Percentiles rank a stretch among this genome's conserved stretches.
Conservation (phyloP, 2,797 vertebrate species). For the Leucoraja ocellata region DNA sequence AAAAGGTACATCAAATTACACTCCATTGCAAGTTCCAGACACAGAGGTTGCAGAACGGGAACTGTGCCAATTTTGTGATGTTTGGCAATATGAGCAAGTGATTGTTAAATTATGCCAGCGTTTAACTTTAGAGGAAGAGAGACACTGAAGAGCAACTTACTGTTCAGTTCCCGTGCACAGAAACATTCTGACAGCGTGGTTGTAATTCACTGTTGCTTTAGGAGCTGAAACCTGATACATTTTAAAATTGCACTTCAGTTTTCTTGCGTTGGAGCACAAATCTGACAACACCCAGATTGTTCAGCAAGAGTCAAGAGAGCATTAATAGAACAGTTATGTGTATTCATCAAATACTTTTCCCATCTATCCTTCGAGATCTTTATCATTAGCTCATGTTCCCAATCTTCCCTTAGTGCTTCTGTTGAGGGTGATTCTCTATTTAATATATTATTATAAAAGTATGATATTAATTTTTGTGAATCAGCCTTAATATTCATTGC, state of each 20-base stretch:
- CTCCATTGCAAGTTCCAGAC: background rate
- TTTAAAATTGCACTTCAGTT: constrained; percentile 2
- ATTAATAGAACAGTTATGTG: too few species aligned
- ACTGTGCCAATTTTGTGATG: background rate
- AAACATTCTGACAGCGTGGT: background rate
- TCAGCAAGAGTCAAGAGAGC: background rate
- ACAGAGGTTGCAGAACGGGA: background rate
- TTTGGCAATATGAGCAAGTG: background rate
- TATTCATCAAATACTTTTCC: too few species aligned
- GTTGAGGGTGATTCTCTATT: too few species aligned
- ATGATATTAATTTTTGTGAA: too few species aligned
- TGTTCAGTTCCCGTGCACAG: background rate
- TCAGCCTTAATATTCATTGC: too few species aligned
- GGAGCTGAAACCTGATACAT: background rate
- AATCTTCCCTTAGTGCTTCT: too few species aligned
- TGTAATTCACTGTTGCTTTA: background rate
- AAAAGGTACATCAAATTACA: background rate
- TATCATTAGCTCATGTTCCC: too few species aligned
- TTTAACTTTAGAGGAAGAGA: background rate
- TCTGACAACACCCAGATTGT: background rate
- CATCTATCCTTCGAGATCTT: too few species aligned
- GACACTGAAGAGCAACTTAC: constrained; percentile 1
- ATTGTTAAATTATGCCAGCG: background rate
- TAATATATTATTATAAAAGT: too few species aligned
- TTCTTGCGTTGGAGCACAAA: background rate